Evolutionary conservation across 2,113 vertebrate genomes (phyloP).

Genomic region (Gorsachius goisagi): DNA sequence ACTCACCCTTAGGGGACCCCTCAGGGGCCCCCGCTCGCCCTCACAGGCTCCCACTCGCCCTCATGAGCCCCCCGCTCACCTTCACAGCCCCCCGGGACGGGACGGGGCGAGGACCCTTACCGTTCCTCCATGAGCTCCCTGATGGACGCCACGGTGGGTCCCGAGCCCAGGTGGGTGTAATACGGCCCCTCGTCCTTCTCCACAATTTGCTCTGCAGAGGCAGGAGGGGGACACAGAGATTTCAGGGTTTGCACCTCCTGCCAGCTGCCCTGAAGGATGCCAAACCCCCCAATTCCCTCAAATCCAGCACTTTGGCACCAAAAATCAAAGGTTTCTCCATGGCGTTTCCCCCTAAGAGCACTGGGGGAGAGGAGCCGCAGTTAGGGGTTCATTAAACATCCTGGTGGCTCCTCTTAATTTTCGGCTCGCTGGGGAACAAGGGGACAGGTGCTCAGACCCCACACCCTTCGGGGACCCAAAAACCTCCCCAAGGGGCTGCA

Average conservation of each 20-base stretch:
- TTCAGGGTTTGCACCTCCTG: background rate
- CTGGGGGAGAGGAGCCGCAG: rapidly evolving
- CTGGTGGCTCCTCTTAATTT: rapidly evolving
- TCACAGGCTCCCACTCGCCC: too few relatives aligned
- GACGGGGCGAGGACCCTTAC: conserved; percentile 34
- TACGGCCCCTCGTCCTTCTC: conserved; percentile 98
- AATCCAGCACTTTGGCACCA: rapidly evolving
- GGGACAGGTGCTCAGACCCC: background rate
- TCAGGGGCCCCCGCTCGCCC: too few relatives aligned
- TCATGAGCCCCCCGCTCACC: background rate
- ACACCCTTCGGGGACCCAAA: background rate
- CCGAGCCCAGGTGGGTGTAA: conserved; percentile 96
- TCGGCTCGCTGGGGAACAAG: background rate
- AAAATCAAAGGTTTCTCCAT: background rate
- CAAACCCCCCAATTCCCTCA: background rate
- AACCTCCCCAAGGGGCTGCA: background rate
- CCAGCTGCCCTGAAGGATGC: rapidly evolving
- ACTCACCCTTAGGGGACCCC: too few relatives aligned
- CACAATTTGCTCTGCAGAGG: conserved; percentile 85
- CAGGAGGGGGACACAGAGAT: background rate
- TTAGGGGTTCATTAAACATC: background rate
- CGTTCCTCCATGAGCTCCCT: conserved; percentile 91
- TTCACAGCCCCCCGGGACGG: background rate
- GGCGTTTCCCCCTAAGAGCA: background rate
- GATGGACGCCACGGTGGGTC: conserved; percentile 91